Base-by-base conservation (phyloP, 1,140 invertebrate species). In the Drosophila pachea region DNA sequence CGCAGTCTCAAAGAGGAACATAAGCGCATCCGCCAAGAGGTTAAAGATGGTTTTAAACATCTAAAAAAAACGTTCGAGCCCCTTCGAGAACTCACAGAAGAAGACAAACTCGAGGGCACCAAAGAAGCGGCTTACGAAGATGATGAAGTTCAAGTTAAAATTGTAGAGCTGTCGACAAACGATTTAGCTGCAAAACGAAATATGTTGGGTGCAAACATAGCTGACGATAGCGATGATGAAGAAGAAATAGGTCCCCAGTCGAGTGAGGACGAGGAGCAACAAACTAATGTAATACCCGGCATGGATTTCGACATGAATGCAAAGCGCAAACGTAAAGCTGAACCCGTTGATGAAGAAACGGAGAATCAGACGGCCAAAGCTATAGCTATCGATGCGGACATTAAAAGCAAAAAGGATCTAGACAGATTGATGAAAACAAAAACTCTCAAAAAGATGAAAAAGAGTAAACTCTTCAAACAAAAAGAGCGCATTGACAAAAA, bases 61-160 rank as follows among this genome's bases (percentile, higher is more conserved):
- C 88, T 91, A 6, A 75, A 82, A 59, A 89, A 86, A 67, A 93
- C 94, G 0, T 92, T 91, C 73, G 91, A 92, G 35, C 92, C 92
- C 5, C 91, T 95, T 68, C 92, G 94, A 65, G 91, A 94, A 68
- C 90, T 94, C 42, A 89, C 93, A 0, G 90, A 92, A 59, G 91
- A 94, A 75, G 92, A 94, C 75, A 94, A 92, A 69, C 92, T 93
- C 78, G 33, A 74, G 43, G 47, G 40, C 16, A 40, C 29, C 11
- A 90, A 93, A 76, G 91, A 93, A 36, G 91, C 93, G 11, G 92
- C 94, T 74, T 94, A 93, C 75, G 93, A 95, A 88, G 91, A 93
- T 74, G 92, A 93, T n/a, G 92, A 94, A 78, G 93, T 94, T 5
- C 93, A 93, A 75, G 93, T 95, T 5, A 94, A 94, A 90, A 93